phyloP scores from a whole-genome alignment of 2,113 vertebrate genomes.

The Cromileptes altivelis region DNA sequence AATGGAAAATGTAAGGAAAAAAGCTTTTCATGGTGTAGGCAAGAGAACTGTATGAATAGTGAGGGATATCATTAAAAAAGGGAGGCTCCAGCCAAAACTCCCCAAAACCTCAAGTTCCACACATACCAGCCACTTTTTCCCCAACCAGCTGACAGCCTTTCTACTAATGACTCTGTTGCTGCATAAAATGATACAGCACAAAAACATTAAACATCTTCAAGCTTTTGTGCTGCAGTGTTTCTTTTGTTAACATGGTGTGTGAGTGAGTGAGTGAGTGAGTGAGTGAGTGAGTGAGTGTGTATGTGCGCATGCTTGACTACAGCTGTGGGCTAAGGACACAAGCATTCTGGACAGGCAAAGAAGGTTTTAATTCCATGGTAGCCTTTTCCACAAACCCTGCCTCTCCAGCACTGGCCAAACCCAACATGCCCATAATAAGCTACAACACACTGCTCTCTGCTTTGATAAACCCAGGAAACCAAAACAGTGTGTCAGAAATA shows the following conservation, averaged over 20 bases:
- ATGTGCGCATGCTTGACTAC: conserved; percentile 10
- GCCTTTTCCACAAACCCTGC: conserved; percentile 55
- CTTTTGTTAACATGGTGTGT: conserved; percentile 31
- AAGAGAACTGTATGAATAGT: conserved; percentile 4
- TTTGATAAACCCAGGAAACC: conserved; percentile 65
- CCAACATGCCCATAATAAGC: conserved; percentile 66
- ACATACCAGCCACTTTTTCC: conserved; percentile 12
- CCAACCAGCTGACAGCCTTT: conserved; percentile 6
- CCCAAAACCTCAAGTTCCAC: conserved; percentile 14
- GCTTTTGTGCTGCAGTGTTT: background rate
- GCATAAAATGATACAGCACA: background rate
- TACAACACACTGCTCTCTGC: conserved; percentile 46
- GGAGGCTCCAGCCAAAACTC: background rate
- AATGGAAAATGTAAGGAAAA: background rate
- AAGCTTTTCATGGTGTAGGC: conserved; percentile 1
- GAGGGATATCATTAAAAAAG: background rate
- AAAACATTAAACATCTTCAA: conserved; percentile 12
- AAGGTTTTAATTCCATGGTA: conserved; percentile 51
- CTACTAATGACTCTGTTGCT: background rate
- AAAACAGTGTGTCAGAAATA: conserved; percentile 70
- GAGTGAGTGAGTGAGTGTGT: background rate
- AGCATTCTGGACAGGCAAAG: conserved; percentile 14
- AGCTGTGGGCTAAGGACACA: conserved; percentile 33
- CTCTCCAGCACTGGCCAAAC: conserved; percentile 52
- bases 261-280: no score